A percentile compares a stretch with the other conserved stretches of the same genome.
Evolutionary conservation across 2,888 invertebrate genomes (phyloP).

Genomic region (Lasioglossum pauxillum): DNA sequence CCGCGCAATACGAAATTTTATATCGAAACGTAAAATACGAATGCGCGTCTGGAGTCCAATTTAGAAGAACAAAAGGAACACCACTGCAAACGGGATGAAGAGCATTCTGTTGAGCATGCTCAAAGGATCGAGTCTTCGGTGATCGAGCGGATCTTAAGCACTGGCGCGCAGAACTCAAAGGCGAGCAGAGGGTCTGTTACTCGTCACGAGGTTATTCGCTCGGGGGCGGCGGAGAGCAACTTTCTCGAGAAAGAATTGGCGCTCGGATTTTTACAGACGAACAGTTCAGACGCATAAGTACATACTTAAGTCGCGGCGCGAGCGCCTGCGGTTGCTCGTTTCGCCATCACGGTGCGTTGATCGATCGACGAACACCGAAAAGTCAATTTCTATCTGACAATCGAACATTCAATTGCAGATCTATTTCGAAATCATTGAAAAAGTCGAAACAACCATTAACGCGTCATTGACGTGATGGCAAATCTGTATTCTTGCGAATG

Average conservation of each 20-base stretch:
- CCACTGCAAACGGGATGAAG: background rate
- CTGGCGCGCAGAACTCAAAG: background rate
- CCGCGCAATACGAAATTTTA: background rate
- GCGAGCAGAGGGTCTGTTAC: conserved; percentile 11
- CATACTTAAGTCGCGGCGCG: conserved; percentile 38
- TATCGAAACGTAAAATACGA: background rate
- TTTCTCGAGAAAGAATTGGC: conserved; percentile 30
- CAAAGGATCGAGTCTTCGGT: background rate
- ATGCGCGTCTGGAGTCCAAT: background rate
- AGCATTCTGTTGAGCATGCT: background rate
- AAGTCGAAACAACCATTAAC: background rate
- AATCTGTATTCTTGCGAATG: background rate
- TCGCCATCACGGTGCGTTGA: conserved; percentile 4
- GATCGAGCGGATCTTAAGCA: background rate
- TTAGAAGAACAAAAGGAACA: background rate
- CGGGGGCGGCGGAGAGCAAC: conserved; percentile 9
- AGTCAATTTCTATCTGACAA: background rate
- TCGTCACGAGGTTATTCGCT: background rate
- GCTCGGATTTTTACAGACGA: conserved; percentile 55
- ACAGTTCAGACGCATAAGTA: conserved; percentile 45
- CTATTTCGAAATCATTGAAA: background rate
- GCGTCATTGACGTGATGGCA: no score
- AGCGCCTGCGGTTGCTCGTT: conserved; percentile 41
- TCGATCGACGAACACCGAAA: background rate
- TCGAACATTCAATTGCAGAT: background rate